Conservation (phyloP, 2,113 vertebrate species). For the Mormyrus lacerda region DNA sequence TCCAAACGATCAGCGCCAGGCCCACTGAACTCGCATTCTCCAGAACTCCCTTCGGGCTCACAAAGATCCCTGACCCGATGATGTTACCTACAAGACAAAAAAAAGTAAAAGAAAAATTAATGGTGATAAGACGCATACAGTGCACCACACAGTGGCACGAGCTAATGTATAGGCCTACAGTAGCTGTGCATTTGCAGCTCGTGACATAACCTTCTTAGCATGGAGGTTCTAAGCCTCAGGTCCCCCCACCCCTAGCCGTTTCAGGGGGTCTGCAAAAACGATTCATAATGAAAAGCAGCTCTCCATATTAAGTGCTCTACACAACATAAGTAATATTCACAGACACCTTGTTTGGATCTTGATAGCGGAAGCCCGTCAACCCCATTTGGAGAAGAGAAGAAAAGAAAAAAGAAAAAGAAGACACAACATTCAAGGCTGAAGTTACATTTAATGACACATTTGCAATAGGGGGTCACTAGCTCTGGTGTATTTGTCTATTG, state of each 20-base stretch:
- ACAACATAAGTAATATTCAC: neutral
- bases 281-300: neutral
- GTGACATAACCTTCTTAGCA: neutral
- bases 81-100: slow-evolving; percentile 69
- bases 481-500: neutral
- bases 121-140: neutral
- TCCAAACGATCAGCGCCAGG: slow-evolving; percentile 79
- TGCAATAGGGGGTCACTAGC: neutral
- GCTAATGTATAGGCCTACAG: neutral
- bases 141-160: neutral
- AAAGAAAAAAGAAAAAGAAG: neutral
- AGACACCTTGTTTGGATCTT: neutral
- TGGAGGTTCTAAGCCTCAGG: neutral
- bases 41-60: slow-evolving; percentile 84
- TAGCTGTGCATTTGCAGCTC: neutral
- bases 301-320: neutral
- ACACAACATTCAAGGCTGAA: neutral
- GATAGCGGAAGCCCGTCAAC: neutral
- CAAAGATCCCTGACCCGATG: slow-evolving; percentile 87
- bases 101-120: neutral
- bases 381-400: neutral
- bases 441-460: neutral
- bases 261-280: neutral
- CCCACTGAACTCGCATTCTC: slow-evolving; percentile 85
- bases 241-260: neutral